These are phyloP conservation scores for Brachymystax lenok DNA, from an alignment of 2,797 vertebrate genomes.

Conservation along the genomic window DNA sequence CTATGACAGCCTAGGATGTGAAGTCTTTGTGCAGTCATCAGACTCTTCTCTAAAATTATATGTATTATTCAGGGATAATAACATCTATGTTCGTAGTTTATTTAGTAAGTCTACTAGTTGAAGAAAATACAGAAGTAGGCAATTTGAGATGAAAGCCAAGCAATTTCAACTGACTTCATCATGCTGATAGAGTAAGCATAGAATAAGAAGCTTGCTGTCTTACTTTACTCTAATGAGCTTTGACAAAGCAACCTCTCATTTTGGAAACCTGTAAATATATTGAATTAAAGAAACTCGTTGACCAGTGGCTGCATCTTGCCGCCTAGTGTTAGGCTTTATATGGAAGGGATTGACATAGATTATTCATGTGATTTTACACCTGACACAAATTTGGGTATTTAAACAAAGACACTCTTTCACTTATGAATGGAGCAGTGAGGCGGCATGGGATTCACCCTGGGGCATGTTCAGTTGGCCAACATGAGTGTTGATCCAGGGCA, in stretches of 20 bases:
- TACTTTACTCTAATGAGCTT: constrained; percentile 9
- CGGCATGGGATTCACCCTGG: neutral
- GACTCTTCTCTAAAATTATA: neutral
- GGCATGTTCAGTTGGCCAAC: neutral
- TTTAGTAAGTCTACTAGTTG: no score
- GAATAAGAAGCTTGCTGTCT: neutral
- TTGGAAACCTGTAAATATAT: constrained; percentile 29
- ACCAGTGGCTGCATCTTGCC: constrained; percentile 30
- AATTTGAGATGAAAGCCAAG: neutral
- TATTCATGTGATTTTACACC: constrained; percentile 29
- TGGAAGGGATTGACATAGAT: constrained; percentile 24
- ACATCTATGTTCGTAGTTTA: no score
- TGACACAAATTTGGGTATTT: constrained; percentile 49
- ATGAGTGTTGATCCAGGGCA: neutral
- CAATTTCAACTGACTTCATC: neutral
- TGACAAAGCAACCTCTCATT: neutral
- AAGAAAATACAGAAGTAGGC: no score
- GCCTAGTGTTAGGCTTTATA: constrained; percentile 27
- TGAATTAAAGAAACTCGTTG: constrained; percentile 48
- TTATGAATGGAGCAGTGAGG: neutral
- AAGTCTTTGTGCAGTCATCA: neutral
- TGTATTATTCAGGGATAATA: neutral
- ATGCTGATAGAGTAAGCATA: neutral
- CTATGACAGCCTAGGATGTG: neutral
- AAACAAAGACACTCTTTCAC: neutral